phyloP scores from a whole-genome alignment of 2,797 vertebrate genomes.

The Malurus leucopterus region DNA sequence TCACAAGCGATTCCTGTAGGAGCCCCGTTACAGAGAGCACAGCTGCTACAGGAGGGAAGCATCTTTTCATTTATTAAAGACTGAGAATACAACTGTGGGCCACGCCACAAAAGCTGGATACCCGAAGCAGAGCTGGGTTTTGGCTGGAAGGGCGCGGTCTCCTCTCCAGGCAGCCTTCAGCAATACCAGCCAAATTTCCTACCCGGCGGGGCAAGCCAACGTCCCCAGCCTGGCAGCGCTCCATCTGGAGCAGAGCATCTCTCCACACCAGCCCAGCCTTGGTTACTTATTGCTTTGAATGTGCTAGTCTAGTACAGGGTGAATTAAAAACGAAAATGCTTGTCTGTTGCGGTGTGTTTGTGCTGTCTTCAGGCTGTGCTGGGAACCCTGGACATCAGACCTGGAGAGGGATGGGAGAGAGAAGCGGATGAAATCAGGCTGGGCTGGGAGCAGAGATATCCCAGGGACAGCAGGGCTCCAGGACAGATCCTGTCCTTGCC shows the following conservation, averaged over 20 bases:
- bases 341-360: not conserved
- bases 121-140: conserved; percentile 29
- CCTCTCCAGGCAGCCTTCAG: not conserved
- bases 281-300: conserved; percentile 29
- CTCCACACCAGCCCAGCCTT: not conserved
- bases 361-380: not conserved
- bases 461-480: not conserved
- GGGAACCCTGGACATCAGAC: not conserved
- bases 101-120: not conserved
- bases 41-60: not conserved
- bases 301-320: conserved; percentile 29
- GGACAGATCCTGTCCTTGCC: not conserved
- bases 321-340: conserved; percentile 4
- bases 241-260: not conserved
- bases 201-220: not conserved
- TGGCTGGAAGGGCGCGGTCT: not conserved
- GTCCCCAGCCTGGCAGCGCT: not conserved
- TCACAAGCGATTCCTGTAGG: rapidly evolving
- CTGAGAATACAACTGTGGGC: not conserved
- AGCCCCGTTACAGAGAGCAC: not conserved
- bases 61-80: conserved; percentile 42
- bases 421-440: not conserved
- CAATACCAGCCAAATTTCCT: not conserved
- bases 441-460: not conserved
- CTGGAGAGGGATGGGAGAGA: conserved; percentile 37